Conservation (phyloP, 1,140 invertebrate species). For the Bilobella aurantiaca region DNA sequence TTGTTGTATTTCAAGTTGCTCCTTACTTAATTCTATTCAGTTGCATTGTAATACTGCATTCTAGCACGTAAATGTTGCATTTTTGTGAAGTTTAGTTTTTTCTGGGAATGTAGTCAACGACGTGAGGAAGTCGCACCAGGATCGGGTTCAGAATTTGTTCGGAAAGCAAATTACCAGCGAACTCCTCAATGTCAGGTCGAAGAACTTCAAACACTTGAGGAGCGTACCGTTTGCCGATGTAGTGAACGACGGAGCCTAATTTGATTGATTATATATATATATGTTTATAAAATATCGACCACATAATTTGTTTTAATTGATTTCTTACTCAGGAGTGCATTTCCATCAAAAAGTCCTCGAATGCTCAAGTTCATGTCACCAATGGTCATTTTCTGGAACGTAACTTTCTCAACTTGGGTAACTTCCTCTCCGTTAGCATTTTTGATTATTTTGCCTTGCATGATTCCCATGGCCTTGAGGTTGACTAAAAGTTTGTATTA, state of each 20-base stretch:
- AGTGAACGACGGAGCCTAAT: slow-evolving; percentile 1
- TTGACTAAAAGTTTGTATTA: neutral
- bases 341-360: slow-evolving; percentile 1
- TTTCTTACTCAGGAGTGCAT: neutral
- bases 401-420: neutral
- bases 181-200: neutral
- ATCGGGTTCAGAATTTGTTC: neutral
- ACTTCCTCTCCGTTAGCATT: neutral
- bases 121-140: neutral
- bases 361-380: neutral
- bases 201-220: neutral
- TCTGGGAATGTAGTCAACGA: neutral
- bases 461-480: neutral
- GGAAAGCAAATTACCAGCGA: neutral
- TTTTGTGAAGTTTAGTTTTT: too few species aligned
- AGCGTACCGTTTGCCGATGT: neutral
- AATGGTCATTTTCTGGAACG: neutral
- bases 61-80: too few species aligned
- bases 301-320: neutral
- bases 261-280: neutral
- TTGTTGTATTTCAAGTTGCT: too few species aligned
- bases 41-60: too few species aligned
- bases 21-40: too few species aligned
- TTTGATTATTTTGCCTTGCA: neutral
- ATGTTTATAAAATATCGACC: neutral